Percentiles rank a stretch among this genome's conserved stretches.
phyloP scores from a whole-genome alignment of 1,140 invertebrate genomes.

The Pemphigus obesinymphae region DNA sequence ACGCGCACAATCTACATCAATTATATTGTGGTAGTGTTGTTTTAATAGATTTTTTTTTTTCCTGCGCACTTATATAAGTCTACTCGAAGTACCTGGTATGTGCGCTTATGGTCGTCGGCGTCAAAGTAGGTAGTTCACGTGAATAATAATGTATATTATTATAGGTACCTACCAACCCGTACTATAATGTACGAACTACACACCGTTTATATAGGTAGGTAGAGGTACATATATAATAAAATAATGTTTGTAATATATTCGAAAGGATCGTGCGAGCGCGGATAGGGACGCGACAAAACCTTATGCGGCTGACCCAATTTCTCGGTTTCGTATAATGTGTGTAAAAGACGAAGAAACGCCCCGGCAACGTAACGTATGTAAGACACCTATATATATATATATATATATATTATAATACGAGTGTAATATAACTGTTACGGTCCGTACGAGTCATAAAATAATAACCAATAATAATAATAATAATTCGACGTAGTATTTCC shows the following conservation, averaged over 20 bases:
- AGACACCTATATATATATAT: not conserved
- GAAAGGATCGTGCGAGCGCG: not conserved
- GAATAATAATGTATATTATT: no score
- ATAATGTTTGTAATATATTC: no score
- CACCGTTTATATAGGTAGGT: no score
- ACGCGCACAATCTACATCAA: not conserved
- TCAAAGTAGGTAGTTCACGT: conserved; percentile 16
- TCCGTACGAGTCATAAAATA: no score
- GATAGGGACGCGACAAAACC: not conserved
- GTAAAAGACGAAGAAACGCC: conserved; percentile 1
- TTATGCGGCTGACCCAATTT: conserved; percentile 5
- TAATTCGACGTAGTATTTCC: no score
- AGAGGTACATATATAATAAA: no score
- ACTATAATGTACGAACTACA: not conserved
- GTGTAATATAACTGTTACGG: no score
- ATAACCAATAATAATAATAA: no score
- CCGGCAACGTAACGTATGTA: not conserved
- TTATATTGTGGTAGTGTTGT: conserved; percentile 8
- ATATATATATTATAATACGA: no score
- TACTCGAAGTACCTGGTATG: not conserved
- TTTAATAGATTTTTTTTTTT: not conserved
- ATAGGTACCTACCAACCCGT: no score
- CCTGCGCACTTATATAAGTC: not conserved
- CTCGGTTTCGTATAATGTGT: not conserved
- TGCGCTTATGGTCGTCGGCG: no score